phyloP scores from a whole-genome alignment of 2,888 invertebrate genomes.

The Caenorhabditis parvicauda region DNA sequence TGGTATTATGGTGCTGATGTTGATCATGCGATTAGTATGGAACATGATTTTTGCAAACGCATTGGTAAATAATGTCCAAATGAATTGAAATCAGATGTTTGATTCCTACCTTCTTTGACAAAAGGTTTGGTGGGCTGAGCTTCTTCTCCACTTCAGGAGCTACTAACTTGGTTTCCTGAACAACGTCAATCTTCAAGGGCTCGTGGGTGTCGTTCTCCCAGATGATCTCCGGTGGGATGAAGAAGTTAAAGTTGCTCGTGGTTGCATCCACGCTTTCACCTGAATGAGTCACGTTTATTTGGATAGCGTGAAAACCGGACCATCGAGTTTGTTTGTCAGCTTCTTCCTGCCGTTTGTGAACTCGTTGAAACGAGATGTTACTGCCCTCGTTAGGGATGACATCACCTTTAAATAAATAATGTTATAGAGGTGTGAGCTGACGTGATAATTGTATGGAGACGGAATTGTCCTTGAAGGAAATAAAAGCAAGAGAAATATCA shows the following conservation, averaged over 20 bases:
- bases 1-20: too few species aligned
- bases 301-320: neutral
- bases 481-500: neutral
- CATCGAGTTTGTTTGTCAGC: slow-evolving; percentile 1
- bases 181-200: slow-evolving; percentile 17
- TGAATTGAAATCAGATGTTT: too few species aligned
- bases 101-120: slow-evolving; percentile 23
- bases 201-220: slow-evolving; percentile 29
- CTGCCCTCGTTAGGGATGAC: slow-evolving; percentile 29
- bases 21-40: too few species aligned
- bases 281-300: neutral
- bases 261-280: neutral
- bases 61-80: too few species aligned
- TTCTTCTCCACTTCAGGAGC: slow-evolving; percentile 22
- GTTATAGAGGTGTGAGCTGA: too few species aligned
- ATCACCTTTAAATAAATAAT: slow-evolving; percentile 6
- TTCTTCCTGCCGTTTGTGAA: slow-evolving; percentile 23
- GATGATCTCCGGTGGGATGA: slow-evolving; percentile 28
- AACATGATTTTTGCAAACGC: too few species aligned
- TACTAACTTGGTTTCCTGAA: too few species aligned
- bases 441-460: slow-evolving; percentile 13
- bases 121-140: slow-evolving; percentile 18
- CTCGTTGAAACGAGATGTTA: slow-evolving; percentile 25
- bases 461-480: neutral
- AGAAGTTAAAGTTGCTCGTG: slow-evolving; percentile 19